Evolutionary conservation across 37 sponge, comb jelly and placozoan genomes (phyloP).

Genomic region (Beroe ovata): DNA sequence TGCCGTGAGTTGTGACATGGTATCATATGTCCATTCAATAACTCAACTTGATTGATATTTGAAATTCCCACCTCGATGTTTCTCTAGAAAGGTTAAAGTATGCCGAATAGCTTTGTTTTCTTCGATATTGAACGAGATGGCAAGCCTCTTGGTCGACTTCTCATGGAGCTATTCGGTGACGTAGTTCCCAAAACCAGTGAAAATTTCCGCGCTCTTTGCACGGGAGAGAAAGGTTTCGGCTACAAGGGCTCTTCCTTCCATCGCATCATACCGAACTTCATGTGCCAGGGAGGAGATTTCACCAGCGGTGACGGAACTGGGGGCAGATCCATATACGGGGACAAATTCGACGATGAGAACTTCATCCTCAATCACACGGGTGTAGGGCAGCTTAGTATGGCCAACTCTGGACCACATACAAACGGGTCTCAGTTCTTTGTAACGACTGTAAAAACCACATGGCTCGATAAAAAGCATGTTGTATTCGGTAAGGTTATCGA

Average conservation of each 20-base stretch:
- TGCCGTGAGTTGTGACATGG: too few relatives aligned
- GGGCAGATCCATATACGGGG: conserved; percentile 97
- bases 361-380: conserved; percentile 95
- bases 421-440: conserved; percentile 99
- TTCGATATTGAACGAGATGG: conserved; percentile 89
- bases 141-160: conserved; percentile 78
- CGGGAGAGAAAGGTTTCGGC: conserved; percentile 89
- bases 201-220: conserved; percentile 87
- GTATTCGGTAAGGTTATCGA: conserved; percentile 93
- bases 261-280: conserved; percentile 93
- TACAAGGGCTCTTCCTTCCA: conserved; percentile 92
- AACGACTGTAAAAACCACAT: conserved; percentile 88
- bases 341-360: conserved; percentile 93
- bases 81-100: background rate
- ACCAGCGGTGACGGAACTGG: conserved; percentile 70
- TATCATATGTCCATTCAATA: too few relatives aligned
- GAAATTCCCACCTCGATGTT: too few relatives aligned
- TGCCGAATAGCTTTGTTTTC: conserved; percentile 66
- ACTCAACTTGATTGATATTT: too few relatives aligned
- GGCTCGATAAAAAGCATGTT: conserved; percentile 97
- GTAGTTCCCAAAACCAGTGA: conserved; percentile 88
- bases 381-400: conserved; percentile 94
- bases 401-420: conserved; percentile 97
- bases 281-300: conserved; percentile 96
- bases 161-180: conserved; percentile 89